Evolutionary conservation across 2,113 vertebrate genomes (phyloP), one percentile per base, ranked within the genome.

Genomic region (Lagopus muta): DNA sequence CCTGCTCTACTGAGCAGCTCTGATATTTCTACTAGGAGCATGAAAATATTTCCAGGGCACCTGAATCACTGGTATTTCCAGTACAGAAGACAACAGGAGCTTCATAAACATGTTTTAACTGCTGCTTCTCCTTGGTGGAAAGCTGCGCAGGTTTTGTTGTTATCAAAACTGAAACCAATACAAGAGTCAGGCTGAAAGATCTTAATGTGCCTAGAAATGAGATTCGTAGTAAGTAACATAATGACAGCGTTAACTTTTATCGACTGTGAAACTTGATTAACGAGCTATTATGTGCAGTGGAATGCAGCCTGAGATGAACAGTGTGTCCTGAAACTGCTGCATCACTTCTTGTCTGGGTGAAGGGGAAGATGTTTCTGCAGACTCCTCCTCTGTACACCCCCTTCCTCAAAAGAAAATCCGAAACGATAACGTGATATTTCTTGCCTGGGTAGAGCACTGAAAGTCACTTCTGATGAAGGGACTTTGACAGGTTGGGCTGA

Each of bases 321-420:
- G 32, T 36, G 21, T n/a, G 5, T 84, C 42, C 45, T 75, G 62
- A 91, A 92, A 92, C 58, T 58, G 87, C 88, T 87, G 47, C 54
- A 89, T 85, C 89, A 86, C 45, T 95, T 94, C 92, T 89, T 82
- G 38, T 93, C 40, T 0, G 54, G 32, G 55, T 16, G 73, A 67
- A 75, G 19, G 30, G 22, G 36, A 62, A 55, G 30, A 19, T 0
- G 2, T 78, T 76, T 92, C 50, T 82, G 38, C 43, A 93, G 47
- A 43, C 50, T 80, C 85, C 79, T 15, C 48, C 79, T 82, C 67
- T 90, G 1, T 22, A 21, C 27, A 1, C 32, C 28, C 20, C 57
- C 58, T 81, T 89, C 58, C 71, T 94, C 66, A 34, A 84, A 22
- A 54, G 43, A 69, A 87, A 95, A 92, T 81, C 50, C 32, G 66